phyloP scores from a whole-genome alignment of 2,888 invertebrate genomes.

The Ecdyonurus torrentis region DNA sequence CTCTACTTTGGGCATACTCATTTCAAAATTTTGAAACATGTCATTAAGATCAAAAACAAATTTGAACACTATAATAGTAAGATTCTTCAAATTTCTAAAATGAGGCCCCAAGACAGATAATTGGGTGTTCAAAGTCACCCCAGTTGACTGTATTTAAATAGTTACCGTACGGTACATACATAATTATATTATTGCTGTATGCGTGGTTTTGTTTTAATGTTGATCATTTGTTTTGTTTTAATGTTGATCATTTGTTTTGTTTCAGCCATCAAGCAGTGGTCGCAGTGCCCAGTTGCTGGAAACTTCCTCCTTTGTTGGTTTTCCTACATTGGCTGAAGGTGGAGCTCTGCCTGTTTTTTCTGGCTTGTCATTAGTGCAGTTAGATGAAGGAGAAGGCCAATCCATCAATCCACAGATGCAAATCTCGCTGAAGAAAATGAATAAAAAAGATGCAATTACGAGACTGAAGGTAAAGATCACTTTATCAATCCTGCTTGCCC shows the following conservation, averaged over 20 bases:
- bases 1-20: too few species aligned
- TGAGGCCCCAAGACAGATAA: too few species aligned
- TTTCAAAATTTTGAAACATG: too few species aligned
- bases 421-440: slow-evolving; percentile 67
- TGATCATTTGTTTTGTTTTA: slow-evolving; percentile 7
- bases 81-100: too few species aligned
- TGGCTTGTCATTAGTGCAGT: slow-evolving; percentile 29
- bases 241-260: slow-evolving; percentile 18
- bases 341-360: slow-evolving; percentile 35
- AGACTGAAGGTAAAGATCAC: slow-evolving; percentile 56
- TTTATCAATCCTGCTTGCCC: too few species aligned
- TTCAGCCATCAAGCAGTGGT: slow-evolving; percentile 78
- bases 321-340: slow-evolving; percentile 41
- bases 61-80: too few species aligned
- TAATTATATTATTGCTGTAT: too few species aligned
- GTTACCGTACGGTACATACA: too few species aligned
- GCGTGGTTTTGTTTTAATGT: slow-evolving; percentile 10
- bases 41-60: too few species aligned
- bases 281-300: slow-evolving; percentile 71
- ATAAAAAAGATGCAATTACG: slow-evolving; percentile 79
- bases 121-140: too few species aligned
- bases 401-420: slow-evolving; percentile 52
- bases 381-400: slow-evolving; percentile 43
- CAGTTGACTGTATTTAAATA: too few species aligned
- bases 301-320: slow-evolving; percentile 41